Conservation (phyloP, 2,888 invertebrate species). For the Acronicta aceris region DNA sequence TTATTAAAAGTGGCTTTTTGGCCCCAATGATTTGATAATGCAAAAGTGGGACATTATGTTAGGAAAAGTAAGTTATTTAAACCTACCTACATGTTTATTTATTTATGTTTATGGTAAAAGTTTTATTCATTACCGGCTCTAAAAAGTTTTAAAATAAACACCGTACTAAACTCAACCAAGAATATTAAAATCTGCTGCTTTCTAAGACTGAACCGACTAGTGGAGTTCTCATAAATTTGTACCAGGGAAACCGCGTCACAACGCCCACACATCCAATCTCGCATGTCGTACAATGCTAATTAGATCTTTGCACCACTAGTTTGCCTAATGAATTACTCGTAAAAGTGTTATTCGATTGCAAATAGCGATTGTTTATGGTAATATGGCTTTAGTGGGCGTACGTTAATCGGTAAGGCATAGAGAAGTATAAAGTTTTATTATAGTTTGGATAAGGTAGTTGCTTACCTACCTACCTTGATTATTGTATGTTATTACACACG, state of each 20-base stretch:
- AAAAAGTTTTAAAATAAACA: not conserved
- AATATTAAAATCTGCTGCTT: constrained; percentile 38
- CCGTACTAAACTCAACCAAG: not conserved
- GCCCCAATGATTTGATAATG: too few species aligned
- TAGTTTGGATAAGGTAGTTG: not conserved
- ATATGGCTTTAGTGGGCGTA: constrained; percentile 42
- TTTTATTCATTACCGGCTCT: too few species aligned
- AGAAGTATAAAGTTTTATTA: constrained; percentile 4
- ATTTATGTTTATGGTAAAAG: too few species aligned
- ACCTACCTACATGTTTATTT: too few species aligned
- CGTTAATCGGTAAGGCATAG: constrained; percentile 27
- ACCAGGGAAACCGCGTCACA: constrained; percentile 52
- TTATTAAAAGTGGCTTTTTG: too few species aligned
- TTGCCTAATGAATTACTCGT: constrained; percentile 80
- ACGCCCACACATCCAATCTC: constrained; percentile 69
- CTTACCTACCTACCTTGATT: too few species aligned
- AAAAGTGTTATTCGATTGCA: constrained; percentile 64
- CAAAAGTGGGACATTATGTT: too few species aligned
- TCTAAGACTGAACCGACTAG: constrained; percentile 28
- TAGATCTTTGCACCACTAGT: constrained; percentile 75
- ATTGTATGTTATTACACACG: too few species aligned
- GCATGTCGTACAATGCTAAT: constrained; percentile 70
- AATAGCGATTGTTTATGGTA: constrained; percentile 51
- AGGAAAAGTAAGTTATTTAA: too few species aligned
- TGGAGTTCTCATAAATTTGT: constrained; percentile 69